These are phyloP conservation scores for Pelmatolapia mariae DNA, from an alignment of 2,113 vertebrate genomes.

Conservation along the genomic window DNA sequence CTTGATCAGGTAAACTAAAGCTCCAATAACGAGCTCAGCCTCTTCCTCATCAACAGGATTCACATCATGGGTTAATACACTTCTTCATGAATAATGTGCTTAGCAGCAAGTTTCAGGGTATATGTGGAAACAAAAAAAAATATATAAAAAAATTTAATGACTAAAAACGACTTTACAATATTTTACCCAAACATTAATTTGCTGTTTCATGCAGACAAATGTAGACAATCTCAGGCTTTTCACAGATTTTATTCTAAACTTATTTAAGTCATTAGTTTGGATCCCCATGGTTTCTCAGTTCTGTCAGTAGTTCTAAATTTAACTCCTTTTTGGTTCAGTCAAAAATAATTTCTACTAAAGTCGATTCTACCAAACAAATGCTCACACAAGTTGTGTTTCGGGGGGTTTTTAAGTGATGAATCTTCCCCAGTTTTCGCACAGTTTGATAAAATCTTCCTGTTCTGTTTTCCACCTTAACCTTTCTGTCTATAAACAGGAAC, in stretches of 20 bases:
- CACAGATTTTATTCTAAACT: background rate
- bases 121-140: background rate
- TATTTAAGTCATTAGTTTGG: background rate
- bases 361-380: background rate
- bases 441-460: background rate
- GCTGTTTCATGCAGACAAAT: accelerated
- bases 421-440: accelerated
- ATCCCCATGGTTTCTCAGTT: background rate
- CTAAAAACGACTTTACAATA: background rate
- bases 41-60: background rate
- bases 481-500: accelerated
- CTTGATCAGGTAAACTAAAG: background rate
- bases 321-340: background rate
- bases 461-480: background rate
- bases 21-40: background rate
- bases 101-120: accelerated
- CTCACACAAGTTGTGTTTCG: accelerated
- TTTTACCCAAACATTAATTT: background rate
- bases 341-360: accelerated
- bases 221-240: accelerated
- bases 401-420: background rate
- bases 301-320: background rate
- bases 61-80: accelerated
- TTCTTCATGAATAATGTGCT: background rate
- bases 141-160: accelerated